Evolutionary conservation across 1,140 invertebrate genomes (phyloP).

Genomic region (Lepidurus arcticus): DNA sequence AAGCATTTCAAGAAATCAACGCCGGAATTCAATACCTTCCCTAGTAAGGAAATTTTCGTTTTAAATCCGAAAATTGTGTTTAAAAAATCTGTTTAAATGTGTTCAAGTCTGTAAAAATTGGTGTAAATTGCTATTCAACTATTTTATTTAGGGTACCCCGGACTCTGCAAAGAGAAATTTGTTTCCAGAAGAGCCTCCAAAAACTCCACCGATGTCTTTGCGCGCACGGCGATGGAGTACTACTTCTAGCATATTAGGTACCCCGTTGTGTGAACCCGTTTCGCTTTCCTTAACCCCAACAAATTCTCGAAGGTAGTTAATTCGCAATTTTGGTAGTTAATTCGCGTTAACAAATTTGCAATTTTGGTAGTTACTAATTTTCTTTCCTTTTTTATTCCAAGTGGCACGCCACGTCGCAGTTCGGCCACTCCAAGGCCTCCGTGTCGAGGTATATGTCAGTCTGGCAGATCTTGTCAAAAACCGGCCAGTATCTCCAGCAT

Average conservation of each 20-base stretch:
- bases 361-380: neutral
- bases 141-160: neutral
- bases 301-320: neutral
- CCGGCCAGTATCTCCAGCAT: neutral
- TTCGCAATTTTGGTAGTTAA: neutral
- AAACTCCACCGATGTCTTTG: neutral
- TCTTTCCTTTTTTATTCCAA: neutral
- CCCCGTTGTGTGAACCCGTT: neutral
- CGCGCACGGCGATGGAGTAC: neutral
- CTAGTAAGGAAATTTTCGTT: neutral
- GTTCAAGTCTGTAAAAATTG: neutral
- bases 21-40: neutral
- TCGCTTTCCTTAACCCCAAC: neutral
- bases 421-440: neutral
- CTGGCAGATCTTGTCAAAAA: neutral
- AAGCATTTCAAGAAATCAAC: neutral
- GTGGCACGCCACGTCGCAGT: neutral
- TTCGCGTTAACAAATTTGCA: too few relatives aligned
- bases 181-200: neutral
- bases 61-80: too few relatives aligned
- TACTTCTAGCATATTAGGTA: neutral
- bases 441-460: conserved; percentile 8
- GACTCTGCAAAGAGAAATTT: neutral
- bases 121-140: neutral
- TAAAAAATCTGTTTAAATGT: neutral